Percentiles rank a stretch among this genome's conserved stretches.
These are phyloP conservation scores for Chrysolophus pictus DNA, from an alignment of 2,797 vertebrate species.

Conservation along the genomic window DNA sequence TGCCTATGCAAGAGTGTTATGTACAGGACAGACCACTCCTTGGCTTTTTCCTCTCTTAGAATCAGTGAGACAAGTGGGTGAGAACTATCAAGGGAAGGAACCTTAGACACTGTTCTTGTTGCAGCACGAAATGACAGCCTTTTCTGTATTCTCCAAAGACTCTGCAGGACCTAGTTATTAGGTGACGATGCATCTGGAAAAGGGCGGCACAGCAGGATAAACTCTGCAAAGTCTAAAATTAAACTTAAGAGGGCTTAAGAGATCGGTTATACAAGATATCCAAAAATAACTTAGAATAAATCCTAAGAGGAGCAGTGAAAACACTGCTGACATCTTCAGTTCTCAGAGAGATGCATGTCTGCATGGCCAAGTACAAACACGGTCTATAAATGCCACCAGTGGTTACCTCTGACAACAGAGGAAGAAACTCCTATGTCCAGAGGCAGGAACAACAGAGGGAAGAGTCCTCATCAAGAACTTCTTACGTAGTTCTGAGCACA, in stretches of 20 bases:
- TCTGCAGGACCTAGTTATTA: constrained; percentile 33
- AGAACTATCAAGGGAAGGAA: neutral
- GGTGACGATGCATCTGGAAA: constrained; percentile 67
- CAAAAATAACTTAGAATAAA: constrained; percentile 75
- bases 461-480: neutral
- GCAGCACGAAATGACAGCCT: neutral
- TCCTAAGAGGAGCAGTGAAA: constrained; percentile 61
- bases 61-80: neutral
- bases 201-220: constrained; percentile 74
- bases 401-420: neutral
- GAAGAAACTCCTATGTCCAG: constrained; percentile 13
- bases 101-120: neutral
- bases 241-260: constrained; percentile 76
- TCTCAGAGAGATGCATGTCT: constrained; percentile 42
- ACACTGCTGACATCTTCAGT: constrained; percentile 65
- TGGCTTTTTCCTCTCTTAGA: neutral
- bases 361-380: constrained; percentile 8
- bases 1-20: neutral
- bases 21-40: neutral
- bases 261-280: constrained; percentile 75
- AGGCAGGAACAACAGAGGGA: neutral
- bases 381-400: constrained; percentile 40
- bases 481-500: neutral
- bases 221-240: constrained; percentile 75
- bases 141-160: constrained; percentile 23